A percentile compares a stretch with the other conserved stretches of the same genome.
Conservation (phyloP, 1,140 invertebrate genomes). For the Leptinotarsa lineolata region DNA sequence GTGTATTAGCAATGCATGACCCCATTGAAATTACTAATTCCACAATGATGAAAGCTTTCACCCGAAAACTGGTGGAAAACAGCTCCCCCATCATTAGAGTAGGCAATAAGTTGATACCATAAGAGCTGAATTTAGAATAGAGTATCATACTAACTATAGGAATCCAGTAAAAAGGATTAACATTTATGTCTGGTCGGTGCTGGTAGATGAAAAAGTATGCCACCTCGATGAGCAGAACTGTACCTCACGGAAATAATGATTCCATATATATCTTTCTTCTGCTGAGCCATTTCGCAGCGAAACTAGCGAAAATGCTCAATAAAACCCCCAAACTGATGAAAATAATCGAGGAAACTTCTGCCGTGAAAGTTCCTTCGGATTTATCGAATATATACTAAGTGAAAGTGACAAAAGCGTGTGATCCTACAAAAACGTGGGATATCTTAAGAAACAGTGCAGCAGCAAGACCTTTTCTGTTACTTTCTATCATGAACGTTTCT, state of each 20-base stretch:
- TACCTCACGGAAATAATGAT: constrained; percentile 30
- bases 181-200: constrained; percentile 36
- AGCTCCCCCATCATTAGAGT: constrained; percentile 48
- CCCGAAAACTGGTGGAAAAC: constrained; percentile 48
- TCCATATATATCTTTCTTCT: constrained; percentile 35
- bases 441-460: constrained; percentile 41
- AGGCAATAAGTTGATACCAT: constrained; percentile 45
- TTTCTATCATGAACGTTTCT: constrained; percentile 43
- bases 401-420: constrained; percentile 39
- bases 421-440: constrained; percentile 45
- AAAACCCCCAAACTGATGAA: neutral
- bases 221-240: constrained; percentile 55
- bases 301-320: neutral
- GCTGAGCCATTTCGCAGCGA: neutral
- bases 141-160: constrained; percentile 43
- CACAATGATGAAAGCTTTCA: constrained; percentile 28
- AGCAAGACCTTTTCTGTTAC: constrained; percentile 45
- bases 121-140: constrained; percentile 40
- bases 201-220: constrained; percentile 52
- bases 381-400: constrained; percentile 44
- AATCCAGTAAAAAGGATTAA: constrained; percentile 47
- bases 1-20: constrained; percentile 45
- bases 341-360: neutral
- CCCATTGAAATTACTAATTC: neutral
- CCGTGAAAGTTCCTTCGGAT: constrained; percentile 23